A percentile compares a stretch with the other conserved stretches of the same genome.
phyloP scores from a whole-genome alignment of 2,888 invertebrate species.

The Mycalesis mineus region DNA sequence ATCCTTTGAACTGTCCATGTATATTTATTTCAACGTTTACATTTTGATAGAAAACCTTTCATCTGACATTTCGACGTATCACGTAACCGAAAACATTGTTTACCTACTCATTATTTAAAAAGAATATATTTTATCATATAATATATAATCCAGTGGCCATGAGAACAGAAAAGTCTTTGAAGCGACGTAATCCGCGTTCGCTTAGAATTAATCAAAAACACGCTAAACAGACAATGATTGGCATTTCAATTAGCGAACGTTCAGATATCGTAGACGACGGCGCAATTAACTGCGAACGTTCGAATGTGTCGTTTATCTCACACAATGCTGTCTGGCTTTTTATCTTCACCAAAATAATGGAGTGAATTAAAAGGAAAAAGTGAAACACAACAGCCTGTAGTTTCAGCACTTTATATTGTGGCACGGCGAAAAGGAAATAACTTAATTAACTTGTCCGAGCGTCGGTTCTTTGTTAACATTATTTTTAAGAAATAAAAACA shows the following conservation, averaged over 20 bases:
- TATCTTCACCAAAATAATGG: slow-evolving; percentile 14
- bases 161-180: background rate
- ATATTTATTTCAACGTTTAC: too few relatives aligned
- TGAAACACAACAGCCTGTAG: slow-evolving; percentile 6
- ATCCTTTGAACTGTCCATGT: too few relatives aligned
- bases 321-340: slow-evolving; percentile 23
- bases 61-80: too few relatives aligned
- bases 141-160: background rate
- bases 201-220: background rate
- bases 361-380: slow-evolving; percentile 5
- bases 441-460: background rate
- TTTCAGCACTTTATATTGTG: slow-evolving; percentile 10
- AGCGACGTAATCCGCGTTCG: background rate
- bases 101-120: too few relatives aligned
- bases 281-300: slow-evolving; percentile 40
- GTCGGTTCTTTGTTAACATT: too few relatives aligned
- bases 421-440: slow-evolving; percentile 2
- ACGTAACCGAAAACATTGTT: too few relatives aligned
- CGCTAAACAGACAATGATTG: slow-evolving; percentile 40
- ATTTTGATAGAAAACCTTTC: too few relatives aligned
- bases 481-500: too few relatives aligned
- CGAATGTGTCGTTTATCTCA: slow-evolving; percentile 24
- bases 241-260: slow-evolving; percentile 55
- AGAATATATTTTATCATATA: background rate
- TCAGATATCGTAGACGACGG: slow-evolving; percentile 45